These are phyloP conservation scores for Bolborhynchus lineola DNA, from an alignment of 2,113 vertebrate species.

Conservation along the genomic window DNA sequence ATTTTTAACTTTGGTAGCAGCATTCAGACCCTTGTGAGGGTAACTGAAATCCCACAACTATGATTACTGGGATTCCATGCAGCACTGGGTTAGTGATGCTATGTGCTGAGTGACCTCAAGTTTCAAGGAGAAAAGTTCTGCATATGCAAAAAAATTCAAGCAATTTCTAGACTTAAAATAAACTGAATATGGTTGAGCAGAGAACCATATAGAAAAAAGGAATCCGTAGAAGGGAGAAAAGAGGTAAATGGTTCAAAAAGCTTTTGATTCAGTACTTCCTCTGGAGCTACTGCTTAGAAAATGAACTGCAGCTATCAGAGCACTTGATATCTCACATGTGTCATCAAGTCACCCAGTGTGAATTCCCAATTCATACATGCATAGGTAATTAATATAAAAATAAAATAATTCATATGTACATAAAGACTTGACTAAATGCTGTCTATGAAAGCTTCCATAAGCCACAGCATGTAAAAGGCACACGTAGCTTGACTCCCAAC, in stretches of 20 bases:
- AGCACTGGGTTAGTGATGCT: not conserved
- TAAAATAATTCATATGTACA: not conserved
- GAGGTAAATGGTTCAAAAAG: not conserved
- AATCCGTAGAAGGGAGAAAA: not conserved
- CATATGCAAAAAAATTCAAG: not conserved
- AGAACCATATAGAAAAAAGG: not conserved
- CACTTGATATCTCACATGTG: not conserved
- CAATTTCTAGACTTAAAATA: not conserved
- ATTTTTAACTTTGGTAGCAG: constrained; percentile 33
- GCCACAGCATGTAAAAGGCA: not conserved
- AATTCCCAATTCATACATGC: not conserved
- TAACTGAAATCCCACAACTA: not conserved
- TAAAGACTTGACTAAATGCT: not conserved
- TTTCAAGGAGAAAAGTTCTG: not conserved
- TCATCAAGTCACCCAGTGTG: not conserved
- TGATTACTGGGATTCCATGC: not conserved
- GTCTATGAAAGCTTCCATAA: not conserved
- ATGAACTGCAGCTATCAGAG: not conserved
- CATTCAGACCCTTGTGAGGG: not conserved
- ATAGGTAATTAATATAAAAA: too few relatives aligned
- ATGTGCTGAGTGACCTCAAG: not conserved
- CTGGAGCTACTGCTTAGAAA: not conserved
- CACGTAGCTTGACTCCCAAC: not conserved
- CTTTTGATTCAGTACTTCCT: not conserved
- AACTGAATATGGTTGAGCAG: not conserved